Evolutionary conservation across 1,140 invertebrate genomes (phyloP).

Genomic region (Euborellia annulipes): DNA sequence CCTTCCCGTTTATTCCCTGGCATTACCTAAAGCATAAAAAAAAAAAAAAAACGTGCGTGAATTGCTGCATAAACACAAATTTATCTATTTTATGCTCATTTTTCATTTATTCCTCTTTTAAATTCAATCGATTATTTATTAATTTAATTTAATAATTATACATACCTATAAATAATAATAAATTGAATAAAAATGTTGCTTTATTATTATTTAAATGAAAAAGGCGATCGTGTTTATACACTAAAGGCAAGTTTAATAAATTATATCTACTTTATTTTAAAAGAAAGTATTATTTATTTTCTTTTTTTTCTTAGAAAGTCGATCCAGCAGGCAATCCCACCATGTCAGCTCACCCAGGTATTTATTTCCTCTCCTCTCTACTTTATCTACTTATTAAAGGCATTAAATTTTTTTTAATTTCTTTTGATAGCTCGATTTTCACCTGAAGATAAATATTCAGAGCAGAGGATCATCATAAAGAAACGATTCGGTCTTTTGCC

Average conservation of each 20-base stretch:
- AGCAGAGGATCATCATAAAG: slow-evolving; percentile 78
- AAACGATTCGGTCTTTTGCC: slow-evolving; percentile 75
- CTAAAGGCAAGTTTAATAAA: slow-evolving; percentile 37
- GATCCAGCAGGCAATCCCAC: slow-evolving; percentile 64
- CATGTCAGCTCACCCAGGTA: slow-evolving; percentile 74
- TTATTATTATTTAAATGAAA: slow-evolving; percentile 54
- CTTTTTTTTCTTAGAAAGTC: slow-evolving; percentile 43
- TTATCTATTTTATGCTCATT: no score
- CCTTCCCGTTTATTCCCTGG: no score
- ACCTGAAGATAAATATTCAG: slow-evolving; percentile 88
- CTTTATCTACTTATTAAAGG: slow-evolving; percentile 4
- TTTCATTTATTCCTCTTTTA: no score
- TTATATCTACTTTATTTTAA: slow-evolving; percentile 2
- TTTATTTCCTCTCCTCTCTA: background rate
- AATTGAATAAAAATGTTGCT: slow-evolving; percentile 69
- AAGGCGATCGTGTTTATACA: slow-evolving; percentile 52
- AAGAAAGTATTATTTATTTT: slow-evolving; percentile 11
- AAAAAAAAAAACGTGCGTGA: no score
- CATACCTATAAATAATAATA: no score
- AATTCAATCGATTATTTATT: no score
- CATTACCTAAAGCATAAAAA: no score
- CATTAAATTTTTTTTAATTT: slow-evolving; percentile 11
- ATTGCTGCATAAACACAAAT: no score
- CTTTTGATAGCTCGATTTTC: slow-evolving; percentile 71
- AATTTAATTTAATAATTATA: no score